Conservation (phyloP, 2,888 invertebrate genomes). For the Drosophila pullipes region DNA sequence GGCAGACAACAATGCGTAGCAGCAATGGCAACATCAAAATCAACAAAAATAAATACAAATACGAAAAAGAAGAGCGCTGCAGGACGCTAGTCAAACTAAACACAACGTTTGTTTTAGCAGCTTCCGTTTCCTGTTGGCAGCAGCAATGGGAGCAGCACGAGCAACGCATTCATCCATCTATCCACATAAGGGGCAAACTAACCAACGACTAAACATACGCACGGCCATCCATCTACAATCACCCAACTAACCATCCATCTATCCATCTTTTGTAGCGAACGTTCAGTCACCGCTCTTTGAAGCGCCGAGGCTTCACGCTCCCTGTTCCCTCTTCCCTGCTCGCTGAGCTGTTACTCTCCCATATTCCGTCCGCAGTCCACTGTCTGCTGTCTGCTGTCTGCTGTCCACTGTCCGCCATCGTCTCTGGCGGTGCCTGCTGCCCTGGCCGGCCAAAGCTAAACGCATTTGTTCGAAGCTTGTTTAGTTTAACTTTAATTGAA, state of each 20-base stretch:
- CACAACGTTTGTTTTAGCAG: slow-evolving; percentile 79
- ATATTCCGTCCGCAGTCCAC: neutral
- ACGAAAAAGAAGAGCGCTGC: slow-evolving; percentile 31
- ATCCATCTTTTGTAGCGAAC: slow-evolving; percentile 60
- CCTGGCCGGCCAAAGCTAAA: slow-evolving; percentile 65
- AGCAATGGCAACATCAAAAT: slow-evolving; percentile 49
- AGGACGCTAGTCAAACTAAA: slow-evolving; percentile 69
- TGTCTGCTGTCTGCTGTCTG: slow-evolving; percentile 1
- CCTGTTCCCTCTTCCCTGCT: slow-evolving; percentile 44
- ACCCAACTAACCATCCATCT: slow-evolving; percentile 57
- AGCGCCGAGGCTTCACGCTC: slow-evolving; percentile 60
- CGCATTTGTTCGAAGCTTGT: slow-evolving; percentile 82
- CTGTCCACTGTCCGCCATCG: neutral
- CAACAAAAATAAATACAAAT: slow-evolving; percentile 71
- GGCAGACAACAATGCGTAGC: slow-evolving; percentile 55
- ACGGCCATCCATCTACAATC: slow-evolving; percentile 65
- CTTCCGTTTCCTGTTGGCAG: slow-evolving; percentile 74
- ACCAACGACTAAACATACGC: slow-evolving; percentile 72
- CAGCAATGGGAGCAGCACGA: slow-evolving; percentile 28
- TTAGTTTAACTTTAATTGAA: slow-evolving; percentile 82
- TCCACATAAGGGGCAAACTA: slow-evolving; percentile 61
- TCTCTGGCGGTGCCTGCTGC: slow-evolving; percentile 28
- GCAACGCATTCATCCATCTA: slow-evolving; percentile 62
- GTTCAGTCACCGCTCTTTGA: slow-evolving; percentile 69
- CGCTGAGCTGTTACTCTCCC: slow-evolving; percentile 20